Evolutionary conservation across 2,113 vertebrate genomes (phyloP).

Genomic region (Mohoua ochrocephala): DNA sequence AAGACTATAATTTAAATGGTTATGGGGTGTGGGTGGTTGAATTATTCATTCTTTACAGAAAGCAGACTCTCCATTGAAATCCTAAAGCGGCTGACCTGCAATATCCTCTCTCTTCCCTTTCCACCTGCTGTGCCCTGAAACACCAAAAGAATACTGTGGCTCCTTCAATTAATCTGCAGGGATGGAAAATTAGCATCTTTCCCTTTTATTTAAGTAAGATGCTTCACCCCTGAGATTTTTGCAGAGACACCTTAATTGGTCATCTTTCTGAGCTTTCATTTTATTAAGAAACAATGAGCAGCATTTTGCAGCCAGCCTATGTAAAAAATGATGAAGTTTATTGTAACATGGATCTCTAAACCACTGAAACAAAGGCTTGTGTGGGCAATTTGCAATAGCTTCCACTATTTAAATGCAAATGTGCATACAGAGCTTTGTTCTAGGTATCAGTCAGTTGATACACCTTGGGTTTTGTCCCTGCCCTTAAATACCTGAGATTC

Average conservation of each 20-base stretch:
- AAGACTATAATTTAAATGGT: neutral
- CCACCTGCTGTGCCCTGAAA: neutral
- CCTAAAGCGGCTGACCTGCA: neutral
- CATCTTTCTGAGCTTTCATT: neutral
- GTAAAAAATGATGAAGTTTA: neutral
- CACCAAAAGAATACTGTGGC: neutral
- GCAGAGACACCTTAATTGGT: neutral
- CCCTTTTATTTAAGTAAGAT: neutral
- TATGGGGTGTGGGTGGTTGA: neutral
- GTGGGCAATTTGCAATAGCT: neutral
- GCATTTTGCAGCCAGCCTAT: neutral
- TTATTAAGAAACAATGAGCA: neutral
- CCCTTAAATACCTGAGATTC: neutral
- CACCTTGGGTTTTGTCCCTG: neutral
- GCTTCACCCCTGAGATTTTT: neutral
- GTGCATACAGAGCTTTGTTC: neutral
- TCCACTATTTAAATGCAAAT: constrained; percentile 25
- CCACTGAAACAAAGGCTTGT: neutral
- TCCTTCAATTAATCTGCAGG: neutral
- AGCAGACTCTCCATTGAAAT: neutral
- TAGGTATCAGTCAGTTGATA: neutral
- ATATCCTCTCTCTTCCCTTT: neutral
- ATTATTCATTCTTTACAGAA: neutral
- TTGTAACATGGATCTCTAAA: neutral
- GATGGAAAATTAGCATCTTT: neutral